These are phyloP conservation scores for Onthophagus sagittarius DNA, from an alignment of 2,888 invertebrate genomes.

Conservation along the genomic window DNA sequence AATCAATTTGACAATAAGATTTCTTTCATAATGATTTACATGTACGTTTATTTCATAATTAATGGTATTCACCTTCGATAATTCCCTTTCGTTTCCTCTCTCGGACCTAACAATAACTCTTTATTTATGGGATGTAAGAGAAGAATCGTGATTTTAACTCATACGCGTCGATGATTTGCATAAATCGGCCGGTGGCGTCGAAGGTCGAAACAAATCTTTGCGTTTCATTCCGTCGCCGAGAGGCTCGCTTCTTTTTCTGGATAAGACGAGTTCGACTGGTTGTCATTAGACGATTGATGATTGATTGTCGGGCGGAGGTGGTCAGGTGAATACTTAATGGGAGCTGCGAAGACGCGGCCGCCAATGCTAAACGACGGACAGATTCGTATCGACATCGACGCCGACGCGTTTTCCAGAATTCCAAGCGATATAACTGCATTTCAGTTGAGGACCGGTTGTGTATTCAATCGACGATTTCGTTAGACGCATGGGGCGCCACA, in stretches of 20 bases:
- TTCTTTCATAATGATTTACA: no score
- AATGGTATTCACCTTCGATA: background rate
- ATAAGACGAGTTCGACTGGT: background rate
- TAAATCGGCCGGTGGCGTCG: background rate
- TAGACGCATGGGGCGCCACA: background rate
- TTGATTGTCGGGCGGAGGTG: background rate
- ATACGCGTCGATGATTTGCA: background rate
- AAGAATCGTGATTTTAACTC: background rate
- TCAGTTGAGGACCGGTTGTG: background rate
- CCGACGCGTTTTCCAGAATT: background rate
- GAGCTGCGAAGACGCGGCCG: background rate
- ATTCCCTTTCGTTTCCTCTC: background rate
- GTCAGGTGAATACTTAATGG: background rate
- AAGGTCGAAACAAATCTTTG: background rate
- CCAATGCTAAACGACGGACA: background rate
- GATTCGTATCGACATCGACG: background rate
- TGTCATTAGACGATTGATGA: background rate
- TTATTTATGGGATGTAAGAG: background rate
- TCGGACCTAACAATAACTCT: background rate
- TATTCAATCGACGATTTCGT: background rate
- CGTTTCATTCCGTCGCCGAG: background rate
- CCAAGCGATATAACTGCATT: background rate
- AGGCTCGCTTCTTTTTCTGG: background rate
- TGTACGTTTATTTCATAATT: background rate
- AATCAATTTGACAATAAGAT: background rate